Base-by-base conservation (phyloP, 1,140 invertebrate genomes). In the Heliconius hermathena region DNA sequence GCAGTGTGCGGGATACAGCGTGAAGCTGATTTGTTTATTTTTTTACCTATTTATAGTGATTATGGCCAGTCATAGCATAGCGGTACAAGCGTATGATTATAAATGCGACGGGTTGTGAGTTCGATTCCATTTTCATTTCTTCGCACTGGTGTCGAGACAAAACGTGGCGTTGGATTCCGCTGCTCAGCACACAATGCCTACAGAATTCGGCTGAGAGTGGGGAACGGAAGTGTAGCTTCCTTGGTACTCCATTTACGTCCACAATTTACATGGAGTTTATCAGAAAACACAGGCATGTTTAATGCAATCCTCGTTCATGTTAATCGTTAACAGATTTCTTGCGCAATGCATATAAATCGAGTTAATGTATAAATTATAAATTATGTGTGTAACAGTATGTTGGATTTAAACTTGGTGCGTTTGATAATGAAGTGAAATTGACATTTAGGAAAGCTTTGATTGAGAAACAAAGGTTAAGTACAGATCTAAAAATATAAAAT, bases 261-360 rank as follows among this genome's bases (percentile, higher is more conserved):
- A 13, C 13, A 26, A 66, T 26, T 26, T 66, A 66, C 60, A 66
- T 66, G 13, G 22, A 66, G 60, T 66, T 66, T 66, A 66, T 66
- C 60, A 66, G 60, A 66, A 66, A 20, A 66, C 6, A 66, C 60
- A 66, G 13, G 60, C 60, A 66, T 66, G 60, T 66, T 66, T 66
- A 76, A 76, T 76, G 70, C 79, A 22, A 66, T 76, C 6, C 74
- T 71, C 79, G 79, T 80, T 49, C 33, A 76, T 80, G 74, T 54
- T 76, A 80, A 80, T 80, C 75, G 78, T 52, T 75, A 79, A 76
- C 70, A 74, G 74, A 76, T 76, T 46, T 46, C 52, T 72, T 52
- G 79, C 38, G 74, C 16, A 52, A 73, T 33, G 79, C 79, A 80
- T 79, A 75, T 78, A 78, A 78, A 71, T 52, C 71, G 71, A 60